These are phyloP conservation scores for Drosophila rufa DNA, from an alignment of 1,140 invertebrate species.

Conservation along the genomic window DNA sequence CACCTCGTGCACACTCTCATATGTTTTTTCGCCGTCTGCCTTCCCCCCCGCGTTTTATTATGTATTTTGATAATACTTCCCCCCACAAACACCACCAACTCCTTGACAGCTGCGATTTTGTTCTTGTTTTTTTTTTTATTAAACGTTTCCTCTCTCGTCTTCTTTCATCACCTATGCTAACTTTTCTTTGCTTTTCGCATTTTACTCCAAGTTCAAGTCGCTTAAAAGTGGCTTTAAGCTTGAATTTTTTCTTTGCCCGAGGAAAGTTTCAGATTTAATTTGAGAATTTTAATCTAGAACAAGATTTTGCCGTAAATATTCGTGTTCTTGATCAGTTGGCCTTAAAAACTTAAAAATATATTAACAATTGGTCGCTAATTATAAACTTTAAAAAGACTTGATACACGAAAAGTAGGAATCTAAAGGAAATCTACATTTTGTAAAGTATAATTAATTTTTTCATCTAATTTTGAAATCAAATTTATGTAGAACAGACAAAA, in stretches of 20 bases:
- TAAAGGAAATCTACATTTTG: too few species aligned
- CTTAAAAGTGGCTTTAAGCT: conserved; percentile 9
- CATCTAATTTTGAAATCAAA: too few species aligned
- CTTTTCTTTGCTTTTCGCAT: conserved; percentile 15
- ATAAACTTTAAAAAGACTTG: neutral
- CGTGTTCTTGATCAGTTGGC: neutral
- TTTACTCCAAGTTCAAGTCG: conserved; percentile 12
- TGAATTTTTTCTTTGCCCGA: neutral
- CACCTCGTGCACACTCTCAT: conserved; percentile 53
- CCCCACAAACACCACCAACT: conserved; percentile 41
- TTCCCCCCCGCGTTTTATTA: conserved; percentile 47
- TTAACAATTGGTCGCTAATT: too few species aligned
- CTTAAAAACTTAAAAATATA: neutral
- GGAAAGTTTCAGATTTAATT: neutral
- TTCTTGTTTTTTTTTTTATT: neutral
- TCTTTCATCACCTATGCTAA: conserved; percentile 33
- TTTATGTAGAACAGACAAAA: too few species aligned
- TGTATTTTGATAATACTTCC: conserved; percentile 70
- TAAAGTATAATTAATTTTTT: too few species aligned
- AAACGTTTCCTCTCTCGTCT: neutral
- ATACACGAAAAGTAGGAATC: too few species aligned
- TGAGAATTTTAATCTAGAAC: too few species aligned
- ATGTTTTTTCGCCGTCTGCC: conserved; percentile 61
- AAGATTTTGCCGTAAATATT: neutral
- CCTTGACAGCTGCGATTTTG: conserved; percentile 47